phyloP scores from a whole-genome alignment of 2,797 vertebrate species.

The Microctenopoma steveboyesi region DNA sequence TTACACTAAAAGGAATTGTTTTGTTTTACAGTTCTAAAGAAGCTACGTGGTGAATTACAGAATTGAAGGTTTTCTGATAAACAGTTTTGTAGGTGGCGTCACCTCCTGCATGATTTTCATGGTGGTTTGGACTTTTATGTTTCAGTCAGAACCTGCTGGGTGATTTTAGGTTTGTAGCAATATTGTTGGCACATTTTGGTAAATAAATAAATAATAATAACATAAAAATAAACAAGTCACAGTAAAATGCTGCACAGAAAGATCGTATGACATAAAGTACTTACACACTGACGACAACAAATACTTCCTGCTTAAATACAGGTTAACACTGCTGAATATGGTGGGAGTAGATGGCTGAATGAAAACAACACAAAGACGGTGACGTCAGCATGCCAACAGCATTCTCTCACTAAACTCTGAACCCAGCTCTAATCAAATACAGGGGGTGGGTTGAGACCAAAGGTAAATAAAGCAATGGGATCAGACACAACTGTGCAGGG shows the following conservation, averaged over 20 bases:
- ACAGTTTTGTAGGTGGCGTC: constrained; percentile 19
- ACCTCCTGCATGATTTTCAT: constrained; percentile 16
- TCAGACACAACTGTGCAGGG: constrained; percentile 6
- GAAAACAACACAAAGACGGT: constrained; percentile 28
- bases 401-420: constrained; percentile 60
- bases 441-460: constrained; percentile 32
- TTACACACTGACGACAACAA: constrained; percentile 7
- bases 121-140: constrained; percentile 9
- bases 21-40: constrained; percentile 14
- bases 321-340: neutral
- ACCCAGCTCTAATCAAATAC: constrained; percentile 37
- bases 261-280: constrained; percentile 5
- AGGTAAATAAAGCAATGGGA: constrained; percentile 14
- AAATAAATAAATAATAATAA: too few relatives aligned
- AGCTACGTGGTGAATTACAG: neutral
- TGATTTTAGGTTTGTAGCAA: neutral
- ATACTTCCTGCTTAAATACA: neutral
- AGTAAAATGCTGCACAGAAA: constrained; percentile 16
- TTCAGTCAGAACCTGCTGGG: neutral
- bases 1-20: neutral
- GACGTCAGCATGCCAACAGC: constrained; percentile 66
- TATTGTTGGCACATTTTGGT: too few relatives aligned
- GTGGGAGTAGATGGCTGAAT: constrained; percentile 21
- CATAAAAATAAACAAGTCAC: too few relatives aligned
- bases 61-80: constrained; percentile 24